Conservation (phyloP, 2,797 vertebrate genomes). For the Anolis apletophallus region DNA sequence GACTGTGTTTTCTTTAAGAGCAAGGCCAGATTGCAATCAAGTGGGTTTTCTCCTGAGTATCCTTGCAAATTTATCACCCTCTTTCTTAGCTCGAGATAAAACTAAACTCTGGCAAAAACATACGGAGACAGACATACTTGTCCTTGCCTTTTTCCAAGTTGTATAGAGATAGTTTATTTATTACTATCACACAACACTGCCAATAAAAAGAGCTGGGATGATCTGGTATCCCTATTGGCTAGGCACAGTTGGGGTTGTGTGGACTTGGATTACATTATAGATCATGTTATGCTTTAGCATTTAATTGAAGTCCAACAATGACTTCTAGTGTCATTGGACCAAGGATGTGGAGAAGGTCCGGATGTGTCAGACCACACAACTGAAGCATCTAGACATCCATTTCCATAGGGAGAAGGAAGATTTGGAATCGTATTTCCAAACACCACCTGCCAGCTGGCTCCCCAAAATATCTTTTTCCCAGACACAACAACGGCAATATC, state of each 20-base stretch:
- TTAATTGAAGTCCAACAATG: constrained; percentile 51
- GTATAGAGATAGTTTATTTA: constrained; percentile 54
- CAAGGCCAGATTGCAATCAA: constrained; percentile 75
- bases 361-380: constrained; percentile 64
- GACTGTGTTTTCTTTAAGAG: constrained; percentile 71
- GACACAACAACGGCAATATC: constrained; percentile 31
- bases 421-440: constrained; percentile 58
- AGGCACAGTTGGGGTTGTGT: constrained; percentile 27
- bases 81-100: constrained; percentile 68
- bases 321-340: constrained; percentile 27
- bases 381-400: constrained; percentile 56
- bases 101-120: constrained; percentile 46
- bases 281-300: constrained; percentile 42
- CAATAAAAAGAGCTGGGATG: constrained; percentile 35
- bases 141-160: constrained; percentile 34
- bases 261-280: constrained; percentile 41
- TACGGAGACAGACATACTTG: not conserved
- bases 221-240: constrained; percentile 34
- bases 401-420: constrained; percentile 57
- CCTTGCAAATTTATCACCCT: constrained; percentile 68
- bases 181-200: constrained; percentile 45
- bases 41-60: constrained; percentile 58
- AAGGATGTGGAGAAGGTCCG: constrained; percentile 23
- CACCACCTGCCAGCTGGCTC: constrained; percentile 60
- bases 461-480: constrained; percentile 52